phyloP scores from a whole-genome alignment of 2,113 vertebrate species.

The Castor canadensis region DNA sequence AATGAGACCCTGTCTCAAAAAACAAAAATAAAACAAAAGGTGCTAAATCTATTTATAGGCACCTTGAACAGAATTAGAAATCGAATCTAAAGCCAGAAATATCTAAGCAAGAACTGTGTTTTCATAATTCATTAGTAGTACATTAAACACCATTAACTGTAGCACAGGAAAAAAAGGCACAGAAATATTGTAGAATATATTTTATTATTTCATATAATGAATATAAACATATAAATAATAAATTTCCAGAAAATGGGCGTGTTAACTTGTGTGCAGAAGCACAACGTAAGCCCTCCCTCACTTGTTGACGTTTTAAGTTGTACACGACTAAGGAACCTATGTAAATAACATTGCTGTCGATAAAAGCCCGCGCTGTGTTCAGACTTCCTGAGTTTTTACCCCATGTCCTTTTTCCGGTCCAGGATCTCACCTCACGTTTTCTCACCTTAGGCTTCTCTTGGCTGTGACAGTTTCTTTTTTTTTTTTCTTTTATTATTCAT shows the following conservation, averaged over 20 bases:
- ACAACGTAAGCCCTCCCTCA: neutral
- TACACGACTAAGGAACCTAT: neutral
- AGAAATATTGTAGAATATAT: neutral
- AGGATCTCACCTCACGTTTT: neutral
- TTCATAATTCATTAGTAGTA: neutral
- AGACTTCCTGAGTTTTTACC: neutral
- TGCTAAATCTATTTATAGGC: slow-evolving; percentile 28
- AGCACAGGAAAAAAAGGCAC: neutral
- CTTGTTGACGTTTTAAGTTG: neutral
- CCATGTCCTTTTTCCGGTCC: neutral
- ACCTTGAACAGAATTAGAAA: neutral
- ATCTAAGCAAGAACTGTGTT: neutral
- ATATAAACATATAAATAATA: too few relatives aligned
- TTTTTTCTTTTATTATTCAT: too few relatives aligned
- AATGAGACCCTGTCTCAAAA: neutral
- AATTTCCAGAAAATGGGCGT: neutral
- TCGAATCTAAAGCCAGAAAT: neutral
- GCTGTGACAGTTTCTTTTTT: too few relatives aligned
- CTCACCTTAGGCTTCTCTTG: neutral
- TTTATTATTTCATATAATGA: too few relatives aligned
- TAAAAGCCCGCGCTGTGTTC: neutral
- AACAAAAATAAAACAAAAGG: neutral
- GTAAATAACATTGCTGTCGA: neutral
- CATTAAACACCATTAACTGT: neutral
- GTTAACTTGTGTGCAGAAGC: neutral